These are phyloP conservation scores for Ciconia stormi DNA, from an alignment of 2,113 vertebrate species.

Conservation along the genomic window DNA sequence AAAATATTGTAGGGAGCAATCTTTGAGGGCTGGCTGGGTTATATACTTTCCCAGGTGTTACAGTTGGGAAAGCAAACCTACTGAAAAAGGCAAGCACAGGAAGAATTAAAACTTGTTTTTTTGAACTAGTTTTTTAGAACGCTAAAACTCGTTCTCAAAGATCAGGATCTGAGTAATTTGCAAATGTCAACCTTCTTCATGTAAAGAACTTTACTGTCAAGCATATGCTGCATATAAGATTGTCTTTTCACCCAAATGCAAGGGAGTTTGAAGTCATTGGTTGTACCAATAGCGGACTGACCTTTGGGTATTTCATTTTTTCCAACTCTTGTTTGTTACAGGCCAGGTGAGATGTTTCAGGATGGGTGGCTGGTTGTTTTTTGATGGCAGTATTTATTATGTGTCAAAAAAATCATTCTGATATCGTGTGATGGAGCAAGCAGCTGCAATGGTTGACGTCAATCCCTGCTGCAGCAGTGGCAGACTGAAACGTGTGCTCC, in stretches of 20 bases:
- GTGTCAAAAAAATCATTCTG: neutral
- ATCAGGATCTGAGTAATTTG: neutral
- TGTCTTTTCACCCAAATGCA: neutral
- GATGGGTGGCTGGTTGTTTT: neutral
- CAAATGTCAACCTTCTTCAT: neutral
- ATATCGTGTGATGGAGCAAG: neutral
- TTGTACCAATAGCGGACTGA: neutral
- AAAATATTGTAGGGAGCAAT: neutral
- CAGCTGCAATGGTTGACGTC: neutral
- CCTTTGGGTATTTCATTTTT: neutral
- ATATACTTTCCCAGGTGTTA: neutral
- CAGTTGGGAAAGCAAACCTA: neutral
- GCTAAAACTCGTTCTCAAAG: neutral
- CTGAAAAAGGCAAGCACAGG: neutral
- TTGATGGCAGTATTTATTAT: neutral
- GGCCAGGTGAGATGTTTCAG: neutral
- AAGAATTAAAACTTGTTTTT: neutral
- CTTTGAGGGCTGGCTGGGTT: neutral
- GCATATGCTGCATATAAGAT: neutral
- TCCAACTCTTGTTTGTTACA: neutral
- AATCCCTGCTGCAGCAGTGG: neutral
- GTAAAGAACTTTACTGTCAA: neutral
- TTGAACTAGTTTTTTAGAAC: no score
- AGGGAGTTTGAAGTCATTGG: neutral
- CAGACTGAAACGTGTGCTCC: neutral